Evolutionary conservation across 2,113 vertebrate genomes (phyloP).

Genomic region (Sakesphorus luctuosus): DNA sequence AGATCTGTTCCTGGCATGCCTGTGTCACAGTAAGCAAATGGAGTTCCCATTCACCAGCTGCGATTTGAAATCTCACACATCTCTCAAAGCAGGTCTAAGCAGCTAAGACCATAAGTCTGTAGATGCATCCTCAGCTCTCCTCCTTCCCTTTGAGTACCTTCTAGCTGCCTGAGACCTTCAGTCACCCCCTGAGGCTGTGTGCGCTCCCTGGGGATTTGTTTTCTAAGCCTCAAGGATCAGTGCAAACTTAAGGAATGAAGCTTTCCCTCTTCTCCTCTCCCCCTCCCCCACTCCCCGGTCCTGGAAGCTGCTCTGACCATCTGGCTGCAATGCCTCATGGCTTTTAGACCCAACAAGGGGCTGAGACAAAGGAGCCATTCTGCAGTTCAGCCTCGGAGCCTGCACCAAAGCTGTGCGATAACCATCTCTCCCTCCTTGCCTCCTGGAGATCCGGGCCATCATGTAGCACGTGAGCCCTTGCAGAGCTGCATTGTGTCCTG

Average conservation of each 20-base stretch:
- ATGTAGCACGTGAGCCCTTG: fast-evolving
- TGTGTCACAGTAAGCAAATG: fast-evolving
- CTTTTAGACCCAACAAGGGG: neutral
- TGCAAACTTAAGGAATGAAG: neutral
- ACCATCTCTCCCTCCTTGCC: neutral
- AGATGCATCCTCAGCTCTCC: neutral
- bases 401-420: neutral
- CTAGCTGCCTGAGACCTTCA: neutral
- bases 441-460: neutral
- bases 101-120: neutral
- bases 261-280: neutral
- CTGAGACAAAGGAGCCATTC: conserved; percentile 11
- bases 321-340: neutral
- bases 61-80: neutral
- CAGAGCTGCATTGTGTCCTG: neutral
- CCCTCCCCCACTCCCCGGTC: neutral
- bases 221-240: neutral
- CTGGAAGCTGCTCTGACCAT: neutral
- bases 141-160: neutral
- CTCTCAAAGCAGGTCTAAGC: neutral
- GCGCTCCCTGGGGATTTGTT: neutral
- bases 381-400: neutral
- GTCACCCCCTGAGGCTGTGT: neutral
- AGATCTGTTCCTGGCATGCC: neutral
- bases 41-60: neutral